phyloP scores from a whole-genome alignment of 2,888 invertebrate species.

The Tridacna crocea region DNA sequence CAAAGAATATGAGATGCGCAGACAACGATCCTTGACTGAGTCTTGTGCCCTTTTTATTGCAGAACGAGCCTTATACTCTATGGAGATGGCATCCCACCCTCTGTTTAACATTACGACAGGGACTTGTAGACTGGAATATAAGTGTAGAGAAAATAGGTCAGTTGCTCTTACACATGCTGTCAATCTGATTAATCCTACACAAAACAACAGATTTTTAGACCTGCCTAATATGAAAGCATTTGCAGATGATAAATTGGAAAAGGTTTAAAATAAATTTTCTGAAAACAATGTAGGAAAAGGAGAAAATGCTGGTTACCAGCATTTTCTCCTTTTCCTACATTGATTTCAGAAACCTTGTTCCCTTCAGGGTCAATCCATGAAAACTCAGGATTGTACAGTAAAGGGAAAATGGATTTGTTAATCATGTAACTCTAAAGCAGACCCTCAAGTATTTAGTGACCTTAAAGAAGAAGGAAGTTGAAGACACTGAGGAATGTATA shows the following conservation, averaged over 20 bases:
- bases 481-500: no score
- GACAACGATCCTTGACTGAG: no score
- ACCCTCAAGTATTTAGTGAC: no score
- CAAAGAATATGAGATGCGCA: no score
- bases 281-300: not conserved
- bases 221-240: not conserved
- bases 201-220: not conserved
- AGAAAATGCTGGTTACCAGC: not conserved
- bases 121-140: conserved; percentile 91
- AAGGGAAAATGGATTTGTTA: no score
- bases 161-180: not conserved
- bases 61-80: conserved; percentile 91
- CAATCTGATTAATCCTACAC: not conserved
- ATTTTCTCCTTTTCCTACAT: not conserved
- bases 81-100: conserved; percentile 92
- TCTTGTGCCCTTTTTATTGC: conserved; percentile 51
- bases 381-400: no score
- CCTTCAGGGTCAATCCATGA: no score
- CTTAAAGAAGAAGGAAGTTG: no score
- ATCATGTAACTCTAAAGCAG: no score
- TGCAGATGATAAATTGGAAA: no score
- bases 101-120: conserved; percentile 91
- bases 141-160: conserved; percentile 91
- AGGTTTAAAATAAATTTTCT: not conserved
- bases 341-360: not conserved